phyloP scores from a whole-genome alignment of 1,140 invertebrate species.

The Diploscapter pachys region DNA sequence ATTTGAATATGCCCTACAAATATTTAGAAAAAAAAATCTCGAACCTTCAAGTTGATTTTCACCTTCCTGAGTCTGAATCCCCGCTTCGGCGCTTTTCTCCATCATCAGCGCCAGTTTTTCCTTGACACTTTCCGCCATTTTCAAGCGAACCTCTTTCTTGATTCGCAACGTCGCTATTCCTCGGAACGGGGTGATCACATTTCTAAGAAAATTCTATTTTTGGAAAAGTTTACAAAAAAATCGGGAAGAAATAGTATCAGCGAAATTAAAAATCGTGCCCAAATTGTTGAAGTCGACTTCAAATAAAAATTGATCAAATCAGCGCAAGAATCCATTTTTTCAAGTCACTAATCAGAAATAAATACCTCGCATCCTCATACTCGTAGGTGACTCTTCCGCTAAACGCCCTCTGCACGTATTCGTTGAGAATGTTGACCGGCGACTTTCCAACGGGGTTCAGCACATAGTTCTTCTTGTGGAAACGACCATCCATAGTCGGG shows the following conservation, averaged over 20 bases:
- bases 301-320: too few species aligned
- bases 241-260: too few species aligned
- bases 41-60: background rate
- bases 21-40: background rate
- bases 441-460: conserved; percentile 33
- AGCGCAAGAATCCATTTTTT: background rate
- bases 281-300: too few species aligned
- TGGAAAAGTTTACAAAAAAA: too few species aligned
- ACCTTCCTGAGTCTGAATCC: background rate
- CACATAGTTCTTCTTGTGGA: conserved; percentile 31
- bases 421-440: conserved; percentile 29
- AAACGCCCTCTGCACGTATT: conserved; percentile 35
- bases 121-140: background rate
- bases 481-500: conserved; percentile 16
- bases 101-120: conserved; percentile 6
- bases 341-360: background rate
- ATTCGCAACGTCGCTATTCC: background rate
- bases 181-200: background rate
- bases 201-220: background rate
- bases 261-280: too few species aligned
- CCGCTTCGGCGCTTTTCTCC: background rate
- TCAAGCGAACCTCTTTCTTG: background rate
- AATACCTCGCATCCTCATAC: conserved; percentile 19
- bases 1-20: background rate
- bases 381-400: conserved; percentile 28